Base-by-base conservation (phyloP, 2,888 invertebrate genomes). In the Camponotus fellah region DNA sequence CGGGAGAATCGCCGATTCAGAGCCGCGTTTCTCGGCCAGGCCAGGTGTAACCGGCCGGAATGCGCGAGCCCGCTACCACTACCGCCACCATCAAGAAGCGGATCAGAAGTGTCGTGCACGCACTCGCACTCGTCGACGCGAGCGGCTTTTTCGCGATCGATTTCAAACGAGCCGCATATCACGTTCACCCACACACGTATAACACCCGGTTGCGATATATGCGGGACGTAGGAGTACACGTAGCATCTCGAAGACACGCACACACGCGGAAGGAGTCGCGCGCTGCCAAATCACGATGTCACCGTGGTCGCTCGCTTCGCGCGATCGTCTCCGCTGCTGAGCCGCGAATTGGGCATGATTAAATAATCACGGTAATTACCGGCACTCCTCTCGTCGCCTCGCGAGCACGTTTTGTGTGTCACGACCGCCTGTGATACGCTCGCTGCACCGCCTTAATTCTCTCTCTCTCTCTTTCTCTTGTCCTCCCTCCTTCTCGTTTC, bases 261-360 rank as follows among this genome's bases (percentile, higher is more conserved):
- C 6, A 14, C 26, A 17, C 8, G 17, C 6, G 21, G 37, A 71
- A 34, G 1, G 40, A 64, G 5, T n/a, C 17, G 17, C 9, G n/a
- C 26, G n/a, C 53, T 21, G 12, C 26, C 2, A 26, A 26, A 26
- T 26, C 26, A 34, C n/a, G 34, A 4, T 34, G 53, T 53, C 14
- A n/a, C 12, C 34, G 21, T 46, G 21, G 34, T 1, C 2, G 3
- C 34, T 86, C 80, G 81, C 83, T 82, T 86, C 84, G 86, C 85
- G 85, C 88, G 83, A 83, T 80, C 85, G 53, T 87, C 82, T 84
- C 81, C 74, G 81, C 80, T 76, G 81, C 80, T 89, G 77, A 88
- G 84, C 88, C 88, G 89, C 90, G 87, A 91, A 92, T 92, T 92
- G 88, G 84, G 83, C 92, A 91, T 92, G 91, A 92, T 93, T 92